Evolutionary conservation across 2,888 invertebrate species (phyloP).

Genomic region (Pycnomerus fuliginosus): DNA sequence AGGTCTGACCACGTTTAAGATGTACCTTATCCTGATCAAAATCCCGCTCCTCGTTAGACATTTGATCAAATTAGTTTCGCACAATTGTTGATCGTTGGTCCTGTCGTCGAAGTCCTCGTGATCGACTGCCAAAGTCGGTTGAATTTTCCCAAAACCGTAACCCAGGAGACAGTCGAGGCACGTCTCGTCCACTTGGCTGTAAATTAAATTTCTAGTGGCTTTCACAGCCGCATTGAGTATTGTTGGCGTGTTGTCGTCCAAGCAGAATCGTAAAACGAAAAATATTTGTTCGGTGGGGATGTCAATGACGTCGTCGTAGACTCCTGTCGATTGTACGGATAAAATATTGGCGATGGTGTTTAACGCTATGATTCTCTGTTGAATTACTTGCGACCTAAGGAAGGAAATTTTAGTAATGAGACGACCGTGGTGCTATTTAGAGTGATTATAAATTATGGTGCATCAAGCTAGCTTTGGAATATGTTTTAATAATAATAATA

Average conservation of each 20-base stretch:
- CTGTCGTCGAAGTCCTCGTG: conserved; percentile 55
- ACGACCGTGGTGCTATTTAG: too few relatives aligned
- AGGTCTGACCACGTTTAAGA: conserved; percentile 65
- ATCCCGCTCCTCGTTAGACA: conserved; percentile 75
- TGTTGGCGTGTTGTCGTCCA: conserved; percentile 78
- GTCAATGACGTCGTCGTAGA: conserved; percentile 73
- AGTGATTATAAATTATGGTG: too few relatives aligned
- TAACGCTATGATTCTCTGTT: conserved; percentile 81
- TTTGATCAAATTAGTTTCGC: conserved; percentile 78
- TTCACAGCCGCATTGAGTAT: conserved; percentile 75
- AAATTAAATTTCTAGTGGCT: conserved; percentile 73
- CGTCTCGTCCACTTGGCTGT: conserved; percentile 76
- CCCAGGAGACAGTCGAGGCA: conserved; percentile 69
- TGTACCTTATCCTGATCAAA: conserved; percentile 66
- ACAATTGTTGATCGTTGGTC: conserved; percentile 83
- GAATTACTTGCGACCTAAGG: conserved; percentile 68
- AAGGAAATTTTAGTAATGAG: too few relatives aligned
- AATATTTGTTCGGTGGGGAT: conserved; percentile 75
- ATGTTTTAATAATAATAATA: too few relatives aligned
- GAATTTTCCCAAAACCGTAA: conserved; percentile 63
- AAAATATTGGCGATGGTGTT: conserved; percentile 78
- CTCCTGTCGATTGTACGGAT: conserved; percentile 70
- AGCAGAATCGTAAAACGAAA: conserved; percentile 77
- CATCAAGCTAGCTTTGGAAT: too few relatives aligned
- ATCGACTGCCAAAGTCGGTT: conserved; percentile 58